A percentile compares a stretch with the other conserved stretches of the same genome.
phyloP scores from a whole-genome alignment of 2,888 invertebrate species.

The Tetheella fluctuosa region DNA sequence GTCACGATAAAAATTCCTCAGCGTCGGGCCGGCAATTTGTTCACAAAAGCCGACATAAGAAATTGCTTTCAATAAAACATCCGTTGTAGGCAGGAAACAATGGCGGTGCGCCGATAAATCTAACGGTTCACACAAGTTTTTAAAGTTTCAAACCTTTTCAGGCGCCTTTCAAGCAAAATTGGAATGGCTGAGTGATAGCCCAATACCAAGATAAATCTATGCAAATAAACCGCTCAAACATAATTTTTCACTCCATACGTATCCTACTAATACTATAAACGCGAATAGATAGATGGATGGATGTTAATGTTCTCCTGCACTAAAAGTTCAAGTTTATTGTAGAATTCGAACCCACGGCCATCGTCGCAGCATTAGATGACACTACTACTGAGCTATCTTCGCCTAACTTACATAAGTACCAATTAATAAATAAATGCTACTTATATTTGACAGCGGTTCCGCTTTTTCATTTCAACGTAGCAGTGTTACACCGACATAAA shows the following conservation, averaged over 20 bases:
- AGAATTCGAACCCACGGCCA: no score
- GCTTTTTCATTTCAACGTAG: neutral
- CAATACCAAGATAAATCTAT: neutral
- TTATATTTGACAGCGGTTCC: neutral
- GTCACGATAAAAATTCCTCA: neutral
- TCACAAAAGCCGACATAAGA: conserved; percentile 7
- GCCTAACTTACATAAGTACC: no score
- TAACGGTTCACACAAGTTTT: conserved; percentile 1
- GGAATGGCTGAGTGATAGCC: neutral
- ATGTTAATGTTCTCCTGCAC: no score
- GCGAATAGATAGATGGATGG: no score
- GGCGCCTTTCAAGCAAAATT: conserved; percentile 2
- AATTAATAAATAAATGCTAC: no score
- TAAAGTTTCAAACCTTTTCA: conserved; percentile 9
- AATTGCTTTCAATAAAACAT: conserved; percentile 12
- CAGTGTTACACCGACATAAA: neutral
- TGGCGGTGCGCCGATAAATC: conserved; percentile 8
- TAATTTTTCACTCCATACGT: neutral
- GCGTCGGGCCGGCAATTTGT: conserved; percentile 8
- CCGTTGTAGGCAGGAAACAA: conserved; percentile 1
- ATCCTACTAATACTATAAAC: neutral
- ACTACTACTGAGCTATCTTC: no score
- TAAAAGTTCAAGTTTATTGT: no score
- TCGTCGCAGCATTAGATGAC: no score
- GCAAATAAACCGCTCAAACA: neutral